Conservation (phyloP, 2,797 vertebrate genomes). For the Capromys pilorides region DNA sequence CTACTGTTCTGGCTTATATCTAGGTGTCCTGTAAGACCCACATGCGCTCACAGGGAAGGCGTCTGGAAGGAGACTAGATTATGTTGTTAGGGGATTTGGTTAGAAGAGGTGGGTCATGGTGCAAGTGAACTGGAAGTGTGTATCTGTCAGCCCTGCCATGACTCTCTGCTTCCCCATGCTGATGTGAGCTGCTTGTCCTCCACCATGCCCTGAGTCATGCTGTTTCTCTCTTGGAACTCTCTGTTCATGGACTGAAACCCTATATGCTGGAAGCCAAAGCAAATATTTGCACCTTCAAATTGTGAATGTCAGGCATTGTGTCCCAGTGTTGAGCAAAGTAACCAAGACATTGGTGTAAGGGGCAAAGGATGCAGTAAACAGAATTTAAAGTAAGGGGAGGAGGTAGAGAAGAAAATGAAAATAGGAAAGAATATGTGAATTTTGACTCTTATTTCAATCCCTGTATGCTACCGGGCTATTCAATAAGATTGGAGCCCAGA, state of each 20-base stretch:
- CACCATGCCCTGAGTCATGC: background rate
- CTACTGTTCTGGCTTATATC: background rate
- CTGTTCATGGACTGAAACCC: background rate
- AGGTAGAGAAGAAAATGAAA: background rate
- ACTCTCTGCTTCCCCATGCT: background rate
- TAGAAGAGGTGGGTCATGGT: background rate
- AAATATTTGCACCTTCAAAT: background rate
- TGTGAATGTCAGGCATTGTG: background rate
- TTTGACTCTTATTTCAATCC: background rate
- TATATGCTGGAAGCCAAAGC: background rate
- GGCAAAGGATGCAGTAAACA: background rate
- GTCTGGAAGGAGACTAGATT: background rate
- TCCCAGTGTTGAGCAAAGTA: background rate
- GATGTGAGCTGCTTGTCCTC: background rate
- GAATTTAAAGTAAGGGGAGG: background rate
- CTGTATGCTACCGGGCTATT: background rate
- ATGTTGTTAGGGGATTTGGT: background rate
- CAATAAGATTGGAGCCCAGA: background rate
- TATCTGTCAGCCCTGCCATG: background rate
- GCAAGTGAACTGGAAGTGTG: background rate
- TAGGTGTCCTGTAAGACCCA: background rate
- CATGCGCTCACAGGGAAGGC: background rate
- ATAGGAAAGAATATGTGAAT: background rate
- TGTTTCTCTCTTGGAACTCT: background rate
- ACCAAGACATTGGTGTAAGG: background rate